Evolutionary conservation across 2,888 invertebrate species (phyloP).

Genomic region (Uloborus plumipes): DNA sequence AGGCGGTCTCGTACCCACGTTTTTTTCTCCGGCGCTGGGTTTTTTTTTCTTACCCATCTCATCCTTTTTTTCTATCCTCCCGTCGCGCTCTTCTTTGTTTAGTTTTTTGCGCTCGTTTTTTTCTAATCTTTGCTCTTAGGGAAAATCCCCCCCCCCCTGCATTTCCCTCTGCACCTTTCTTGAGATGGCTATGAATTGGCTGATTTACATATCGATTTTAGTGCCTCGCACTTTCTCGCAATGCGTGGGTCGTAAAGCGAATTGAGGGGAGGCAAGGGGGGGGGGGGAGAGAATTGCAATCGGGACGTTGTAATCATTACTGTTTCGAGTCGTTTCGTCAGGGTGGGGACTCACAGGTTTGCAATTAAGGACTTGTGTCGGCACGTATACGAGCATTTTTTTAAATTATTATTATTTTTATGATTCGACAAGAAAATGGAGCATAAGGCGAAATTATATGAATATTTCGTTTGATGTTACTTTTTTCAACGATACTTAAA

Average conservation of each 20-base stretch:
- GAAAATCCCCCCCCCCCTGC: not conserved
- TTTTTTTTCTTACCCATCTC: not conserved
- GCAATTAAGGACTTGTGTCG: conserved; percentile 47
- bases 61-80: not conserved
- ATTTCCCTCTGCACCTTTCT: conserved; percentile 44
- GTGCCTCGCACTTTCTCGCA: conserved; percentile 10
- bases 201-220: conserved; percentile 61
- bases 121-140: conserved; percentile 22
- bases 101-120: conserved; percentile 27
- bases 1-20: conserved; percentile 58
- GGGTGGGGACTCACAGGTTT: conserved; percentile 43
- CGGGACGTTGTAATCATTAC: conserved; percentile 34
- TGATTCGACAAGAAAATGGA: conserved; percentile 36
- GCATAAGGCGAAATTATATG: conserved; percentile 9
- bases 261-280: not conserved
- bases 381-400: not conserved
- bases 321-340: conserved; percentile 35
- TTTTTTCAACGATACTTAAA: not conserved
- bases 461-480: too few relatives aligned
- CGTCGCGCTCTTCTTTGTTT: conserved; percentile 2
- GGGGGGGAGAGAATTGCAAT: too few relatives aligned
- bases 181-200: conserved; percentile 52
- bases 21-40: conserved; percentile 25
- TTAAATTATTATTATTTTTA: conserved; percentile 32
- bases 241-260: conserved; percentile 36